Evolutionary conservation across 2,113 vertebrate genomes (phyloP).

Genomic region (Phrynocephalus versicolor): DNA sequence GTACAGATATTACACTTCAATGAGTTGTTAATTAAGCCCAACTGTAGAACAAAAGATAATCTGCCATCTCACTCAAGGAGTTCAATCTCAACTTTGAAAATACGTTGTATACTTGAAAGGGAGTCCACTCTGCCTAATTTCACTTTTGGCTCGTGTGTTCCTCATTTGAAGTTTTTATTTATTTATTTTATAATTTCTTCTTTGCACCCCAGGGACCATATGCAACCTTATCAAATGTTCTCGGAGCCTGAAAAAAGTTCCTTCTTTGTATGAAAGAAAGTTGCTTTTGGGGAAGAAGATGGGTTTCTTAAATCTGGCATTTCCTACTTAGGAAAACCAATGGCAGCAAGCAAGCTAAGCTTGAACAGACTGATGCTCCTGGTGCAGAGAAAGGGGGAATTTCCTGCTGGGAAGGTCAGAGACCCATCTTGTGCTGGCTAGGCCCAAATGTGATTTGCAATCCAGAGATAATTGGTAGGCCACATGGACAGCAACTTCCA

Average conservation of each 20-base stretch:
- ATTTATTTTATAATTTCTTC: neutral
- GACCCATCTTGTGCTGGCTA: too few relatives aligned
- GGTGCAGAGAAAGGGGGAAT: too few relatives aligned
- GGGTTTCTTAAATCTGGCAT: too few relatives aligned
- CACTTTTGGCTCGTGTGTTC: neutral
- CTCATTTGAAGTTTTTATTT: too few relatives aligned
- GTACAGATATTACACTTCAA: conserved; percentile 20
- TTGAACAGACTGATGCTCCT: neutral
- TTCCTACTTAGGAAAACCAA: neutral
- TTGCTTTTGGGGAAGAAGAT: too few relatives aligned
- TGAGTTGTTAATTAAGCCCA: conserved; percentile 33
- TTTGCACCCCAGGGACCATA: neutral
- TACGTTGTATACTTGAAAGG: too few relatives aligned
- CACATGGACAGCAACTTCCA: too few relatives aligned
- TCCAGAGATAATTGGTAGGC: too few relatives aligned
- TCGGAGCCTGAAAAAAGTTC: neutral
- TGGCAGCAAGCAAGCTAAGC: neutral
- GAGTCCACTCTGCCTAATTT: neutral
- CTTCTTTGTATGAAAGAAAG: too few relatives aligned
- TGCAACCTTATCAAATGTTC: neutral
- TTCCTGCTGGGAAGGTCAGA: too few relatives aligned
- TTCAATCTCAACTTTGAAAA: neutral
- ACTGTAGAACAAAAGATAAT: neutral
- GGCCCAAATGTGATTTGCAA: too few relatives aligned
- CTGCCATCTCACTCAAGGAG: conserved; percentile 22